Base-by-base conservation (phyloP, 2,113 vertebrate genomes). In the Nyctibius bracteatus region DNA sequence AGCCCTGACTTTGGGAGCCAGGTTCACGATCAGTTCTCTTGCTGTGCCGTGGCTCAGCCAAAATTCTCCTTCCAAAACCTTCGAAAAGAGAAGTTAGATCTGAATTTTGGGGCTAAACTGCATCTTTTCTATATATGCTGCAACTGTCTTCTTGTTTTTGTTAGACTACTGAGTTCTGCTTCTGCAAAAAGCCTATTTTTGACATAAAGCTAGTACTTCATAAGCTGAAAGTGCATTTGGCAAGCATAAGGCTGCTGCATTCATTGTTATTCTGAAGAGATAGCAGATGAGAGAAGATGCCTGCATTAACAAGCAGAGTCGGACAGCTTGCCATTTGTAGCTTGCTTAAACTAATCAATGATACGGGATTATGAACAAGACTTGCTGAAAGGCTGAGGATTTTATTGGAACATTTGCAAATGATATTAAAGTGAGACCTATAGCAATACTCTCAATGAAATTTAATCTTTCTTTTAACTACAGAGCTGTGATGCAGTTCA, bases 241-340 rank as follows among this genome's bases (percentile, higher is more conserved):
- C 90, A 95, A 43, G 75, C 17, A 7, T 24, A 12, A 83, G 57
- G 75, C 13, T 92, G 75, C 82, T 92, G 80, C 67, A 25, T 81
- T 92, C 93, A 90, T 95, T 97, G 79, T 86, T 88, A 79, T 72
- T 96, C 93, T 84, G 47, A 86, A 88, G 88, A 81, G 86, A 62
- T 1, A 66, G 86, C 33, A 86, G 49, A 86, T 14, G 75, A 92
- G 91, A 47, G 71, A 46, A 93, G 79, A 70, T 23, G 86, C 43
- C 54, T 74, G 59, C 92, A 57, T 92, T 86, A 81, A 46, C 72
- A 75, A 73, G 87, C 54, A 27, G 58, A 37, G 15, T 44, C 1
- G 44, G 92, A 78, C 90, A 81, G 47, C 49, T 83, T 88, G 82
- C 65, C 61, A 33, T 94, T 90, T 88, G 88, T 54, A 85, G 59